Percentiles rank a stretch among this genome's conserved stretches.
These are phyloP conservation scores for Diploptera punctata DNA, from an alignment of 2,888 invertebrate genomes.

Conservation along the genomic window DNA sequence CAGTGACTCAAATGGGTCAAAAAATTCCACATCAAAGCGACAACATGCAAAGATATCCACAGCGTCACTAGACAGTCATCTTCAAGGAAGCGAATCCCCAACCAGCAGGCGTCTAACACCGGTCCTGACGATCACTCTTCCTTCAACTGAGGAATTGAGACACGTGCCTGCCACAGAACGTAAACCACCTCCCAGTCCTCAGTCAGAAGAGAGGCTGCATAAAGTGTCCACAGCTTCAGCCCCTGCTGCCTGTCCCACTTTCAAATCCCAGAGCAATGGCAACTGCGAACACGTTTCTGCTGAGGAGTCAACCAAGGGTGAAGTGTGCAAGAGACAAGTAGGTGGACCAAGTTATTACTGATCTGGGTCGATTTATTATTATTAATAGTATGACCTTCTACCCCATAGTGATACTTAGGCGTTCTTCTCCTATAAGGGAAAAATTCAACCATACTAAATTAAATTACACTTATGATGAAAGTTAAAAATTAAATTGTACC, in stretches of 20 bases:
- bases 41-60: conserved; percentile 31
- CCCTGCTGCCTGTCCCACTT: conserved; percentile 48
- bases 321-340: conserved; percentile 4
- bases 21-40: neutral
- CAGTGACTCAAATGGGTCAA: neutral
- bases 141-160: conserved; percentile 64
- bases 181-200: conserved; percentile 37
- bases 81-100: neutral
- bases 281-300: neutral
- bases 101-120: conserved; percentile 50
- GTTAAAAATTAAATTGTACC: no score
- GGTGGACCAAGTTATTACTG: neutral
- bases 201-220: conserved; percentile 35
- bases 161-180: conserved; percentile 13
- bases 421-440: no score
- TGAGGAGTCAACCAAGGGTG: neutral
- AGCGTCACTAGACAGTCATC: conserved; percentile 12
- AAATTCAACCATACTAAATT: no score
- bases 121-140: conserved; percentile 65
- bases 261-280: neutral
- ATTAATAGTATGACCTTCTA: no score
- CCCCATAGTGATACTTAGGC: no score
- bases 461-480: no score
- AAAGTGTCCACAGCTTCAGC: conserved; percentile 21
- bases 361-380: no score